phyloP scores from a whole-genome alignment of 2,797 vertebrate species.

The Xiphophorus birchmanni region DNA sequence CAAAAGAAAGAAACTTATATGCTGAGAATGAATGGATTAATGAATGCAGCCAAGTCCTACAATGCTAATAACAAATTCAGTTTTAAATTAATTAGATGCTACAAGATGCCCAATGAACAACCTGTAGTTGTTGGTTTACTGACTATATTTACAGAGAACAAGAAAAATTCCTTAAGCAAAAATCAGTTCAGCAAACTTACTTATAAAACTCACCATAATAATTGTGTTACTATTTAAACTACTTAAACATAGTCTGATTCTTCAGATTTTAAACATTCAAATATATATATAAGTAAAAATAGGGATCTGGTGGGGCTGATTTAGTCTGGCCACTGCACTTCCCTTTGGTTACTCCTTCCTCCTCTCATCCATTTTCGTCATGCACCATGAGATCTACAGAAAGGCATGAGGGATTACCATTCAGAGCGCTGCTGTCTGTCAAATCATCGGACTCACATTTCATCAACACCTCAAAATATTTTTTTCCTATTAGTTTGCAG shows the following conservation, averaged over 20 bases:
- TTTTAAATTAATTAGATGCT: neutral
- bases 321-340: neutral
- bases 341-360: slow-evolving; percentile 5
- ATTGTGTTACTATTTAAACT: neutral
- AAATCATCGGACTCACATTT: neutral
- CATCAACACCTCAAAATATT: neutral
- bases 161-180: neutral
- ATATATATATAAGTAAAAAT: neutral
- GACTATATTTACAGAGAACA: neutral
- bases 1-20: neutral
- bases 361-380: slow-evolving; percentile 13
- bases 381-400: slow-evolving; percentile 10
- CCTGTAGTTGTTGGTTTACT: neutral
- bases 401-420: neutral
- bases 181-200: neutral
- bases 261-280: neutral
- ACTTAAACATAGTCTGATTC: neutral
- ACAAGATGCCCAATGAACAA: neutral
- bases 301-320: neutral
- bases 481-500: neutral
- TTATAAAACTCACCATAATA: neutral
- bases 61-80: neutral
- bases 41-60: neutral
- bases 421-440: slow-evolving; percentile 10
- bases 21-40: neutral